Conservation (phyloP, 2,888 invertebrate genomes). For the Mythimna pallens region DNA sequence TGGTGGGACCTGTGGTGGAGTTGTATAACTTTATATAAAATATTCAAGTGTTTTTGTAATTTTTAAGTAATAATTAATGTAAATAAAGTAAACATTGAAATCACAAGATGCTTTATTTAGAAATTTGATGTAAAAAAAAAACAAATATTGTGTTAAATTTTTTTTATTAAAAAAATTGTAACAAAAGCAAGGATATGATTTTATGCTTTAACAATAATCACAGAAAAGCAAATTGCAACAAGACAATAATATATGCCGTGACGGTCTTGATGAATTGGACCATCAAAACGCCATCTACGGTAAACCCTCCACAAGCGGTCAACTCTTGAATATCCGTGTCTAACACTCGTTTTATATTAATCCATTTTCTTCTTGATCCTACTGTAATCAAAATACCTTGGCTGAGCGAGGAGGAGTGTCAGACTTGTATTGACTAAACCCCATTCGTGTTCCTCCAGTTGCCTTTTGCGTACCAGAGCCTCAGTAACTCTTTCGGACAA, state of each 20-base stretch:
- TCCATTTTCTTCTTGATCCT: slow-evolving; percentile 10
- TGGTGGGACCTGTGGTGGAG: no score
- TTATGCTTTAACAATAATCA: background rate
- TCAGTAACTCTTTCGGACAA: no score
- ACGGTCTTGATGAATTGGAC: slow-evolving; percentile 21
- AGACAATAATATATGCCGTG: slow-evolving; percentile 27
- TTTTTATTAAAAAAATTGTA: background rate
- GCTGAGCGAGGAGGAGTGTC: no score
- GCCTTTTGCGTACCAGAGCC: background rate
- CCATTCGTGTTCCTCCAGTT: no score
- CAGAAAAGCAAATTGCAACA: slow-evolving; percentile 42
- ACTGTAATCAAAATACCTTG: slow-evolving; percentile 6
- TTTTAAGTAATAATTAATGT: no score
- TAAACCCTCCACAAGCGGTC: slow-evolving; percentile 5
- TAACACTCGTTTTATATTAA: slow-evolving; percentile 15
- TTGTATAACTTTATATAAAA: no score
- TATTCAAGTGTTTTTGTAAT: no score
- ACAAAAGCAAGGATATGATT: background rate
- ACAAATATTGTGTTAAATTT: background rate
- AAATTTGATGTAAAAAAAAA: background rate
- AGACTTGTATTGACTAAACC: no score
- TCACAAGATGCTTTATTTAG: no score
- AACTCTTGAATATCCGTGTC: slow-evolving; percentile 20
- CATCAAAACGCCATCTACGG: slow-evolving; percentile 14
- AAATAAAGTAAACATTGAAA: no score